A percentile compares a stretch with the other conserved stretches of the same genome.
Conservation (phyloP, 2,113 vertebrate species). For the Oreochromis tanganicae region DNA sequence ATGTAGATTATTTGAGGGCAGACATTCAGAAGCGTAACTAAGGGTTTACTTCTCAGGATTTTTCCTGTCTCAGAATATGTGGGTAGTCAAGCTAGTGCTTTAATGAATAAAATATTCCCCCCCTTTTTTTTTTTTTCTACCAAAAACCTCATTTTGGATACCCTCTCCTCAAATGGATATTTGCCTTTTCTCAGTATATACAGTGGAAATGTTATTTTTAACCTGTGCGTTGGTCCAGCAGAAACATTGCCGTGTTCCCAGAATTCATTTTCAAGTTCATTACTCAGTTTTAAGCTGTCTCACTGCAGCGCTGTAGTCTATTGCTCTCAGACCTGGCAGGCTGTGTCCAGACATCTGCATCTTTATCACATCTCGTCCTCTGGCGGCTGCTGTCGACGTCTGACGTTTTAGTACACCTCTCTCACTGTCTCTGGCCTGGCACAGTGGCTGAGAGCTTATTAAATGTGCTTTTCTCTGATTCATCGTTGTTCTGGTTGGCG, state of each 20-base stretch:
- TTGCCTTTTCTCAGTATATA: background rate
- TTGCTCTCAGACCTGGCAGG: background rate
- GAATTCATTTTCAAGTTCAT: background rate
- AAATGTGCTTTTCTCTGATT: background rate
- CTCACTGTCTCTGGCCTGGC: background rate
- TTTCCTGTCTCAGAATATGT: background rate
- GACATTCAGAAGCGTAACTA: background rate
- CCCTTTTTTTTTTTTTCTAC: background rate
- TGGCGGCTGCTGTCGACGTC: accelerated
- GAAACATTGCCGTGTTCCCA: background rate
- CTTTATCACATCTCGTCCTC: background rate
- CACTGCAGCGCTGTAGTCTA: background rate
- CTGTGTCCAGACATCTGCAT: background rate
- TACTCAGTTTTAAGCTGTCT: background rate
- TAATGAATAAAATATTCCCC: background rate
- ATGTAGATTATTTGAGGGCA: background rate
- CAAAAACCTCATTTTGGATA: background rate
- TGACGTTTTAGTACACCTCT: background rate
- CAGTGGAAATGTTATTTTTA: background rate
- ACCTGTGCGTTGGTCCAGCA: background rate
- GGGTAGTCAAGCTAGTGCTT: background rate
- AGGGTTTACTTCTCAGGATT: background rate
- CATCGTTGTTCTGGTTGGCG: background rate
- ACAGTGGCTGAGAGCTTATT: background rate
- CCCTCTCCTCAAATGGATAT: background rate